Base-by-base conservation (phyloP, 2,888 invertebrate species). In the Caenorhabditis sp. region DNA sequence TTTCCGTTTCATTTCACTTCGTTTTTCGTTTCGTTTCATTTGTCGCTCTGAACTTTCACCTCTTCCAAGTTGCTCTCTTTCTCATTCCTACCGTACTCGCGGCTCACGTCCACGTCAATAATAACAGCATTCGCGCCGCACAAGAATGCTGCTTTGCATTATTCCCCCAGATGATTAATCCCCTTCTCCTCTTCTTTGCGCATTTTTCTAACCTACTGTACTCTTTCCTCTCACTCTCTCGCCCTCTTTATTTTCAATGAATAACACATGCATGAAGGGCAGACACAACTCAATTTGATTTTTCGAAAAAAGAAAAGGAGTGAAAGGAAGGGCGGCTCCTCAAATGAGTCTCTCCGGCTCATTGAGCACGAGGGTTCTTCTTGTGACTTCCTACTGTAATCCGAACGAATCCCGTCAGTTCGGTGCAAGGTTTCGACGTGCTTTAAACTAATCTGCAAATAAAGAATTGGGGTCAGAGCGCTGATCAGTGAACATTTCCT, bases 331-430 rank as follows among this genome's bases (percentile, higher is more conserved):
- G n/a, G n/a, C n/a, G n/a, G n/a, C n/a, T n/a, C n/a, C n/a, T n/a
- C n/a, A n/a, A n/a, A n/a, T n/a, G 17, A 52, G 15, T 39, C 20
- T 46, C 35, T 59, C 58, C 46, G 58, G 45, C 27, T 45, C 58
- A 59, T 59, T 59, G 46, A 59, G 22, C 58, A 59, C n/a, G n/a
- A n/a, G n/a, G n/a, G n/a, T n/a, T n/a, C n/a, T n/a, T 43, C 22
- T 43, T 56, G 15, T 45, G 30, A 35, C 32, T 32, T 43, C 24
- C 15, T 45, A 43, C 45, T 45, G 45, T 59, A 35, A 59, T 46
- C 43, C 45, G 15, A 5, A 30, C 3, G 58, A 59, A 59, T 15
- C 43, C 58, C 45, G 30, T 59, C 56, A 58, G 17, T 32, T 58
- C 43, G 32, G 45, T 58, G 56, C 45, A 15, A 59, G 20, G 32